Percentiles rank a stretch among this genome's conserved stretches.
phyloP scores from a whole-genome alignment of 2,888 invertebrate species.

The Mamestra brassicae region DNA sequence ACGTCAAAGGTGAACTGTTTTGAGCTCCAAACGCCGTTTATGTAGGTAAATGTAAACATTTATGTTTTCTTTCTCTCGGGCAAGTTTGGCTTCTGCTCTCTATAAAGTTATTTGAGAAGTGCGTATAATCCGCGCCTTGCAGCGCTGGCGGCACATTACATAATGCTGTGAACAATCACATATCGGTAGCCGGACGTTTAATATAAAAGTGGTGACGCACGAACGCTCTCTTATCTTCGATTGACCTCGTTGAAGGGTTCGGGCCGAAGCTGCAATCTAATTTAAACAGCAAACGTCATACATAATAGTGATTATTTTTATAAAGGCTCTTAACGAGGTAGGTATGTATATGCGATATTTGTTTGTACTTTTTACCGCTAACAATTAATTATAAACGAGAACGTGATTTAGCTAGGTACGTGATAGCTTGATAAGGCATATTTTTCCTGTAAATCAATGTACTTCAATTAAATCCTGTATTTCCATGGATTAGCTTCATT shows the following conservation, averaged over 20 bases:
- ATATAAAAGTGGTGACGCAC: constrained; percentile 80
- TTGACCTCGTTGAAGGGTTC: constrained; percentile 83
- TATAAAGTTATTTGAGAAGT: constrained; percentile 41
- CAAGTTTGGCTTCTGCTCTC: constrained; percentile 52
- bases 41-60: constrained; percentile 81
- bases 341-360: constrained; percentile 12
- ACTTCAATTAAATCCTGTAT: neutral
- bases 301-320: constrained; percentile 60
- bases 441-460: constrained; percentile 14
- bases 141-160: constrained; percentile 51
- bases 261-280: constrained; percentile 79
- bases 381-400: constrained; percentile 16
- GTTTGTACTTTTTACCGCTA: constrained; percentile 13
- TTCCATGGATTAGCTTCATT: neutral
- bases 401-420: neutral
- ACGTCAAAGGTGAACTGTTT: constrained; percentile 83
- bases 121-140: constrained; percentile 22
- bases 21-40: constrained; percentile 76
- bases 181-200: constrained; percentile 67
- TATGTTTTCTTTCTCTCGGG: constrained; percentile 73
- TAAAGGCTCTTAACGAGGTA: constrained; percentile 35
- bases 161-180: constrained; percentile 58
- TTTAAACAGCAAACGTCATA: constrained; percentile 73
- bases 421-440: neutral
- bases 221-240: constrained; percentile 80